Base-by-base conservation (phyloP, 2,888 invertebrate species). In the Timandra comae region DNA sequence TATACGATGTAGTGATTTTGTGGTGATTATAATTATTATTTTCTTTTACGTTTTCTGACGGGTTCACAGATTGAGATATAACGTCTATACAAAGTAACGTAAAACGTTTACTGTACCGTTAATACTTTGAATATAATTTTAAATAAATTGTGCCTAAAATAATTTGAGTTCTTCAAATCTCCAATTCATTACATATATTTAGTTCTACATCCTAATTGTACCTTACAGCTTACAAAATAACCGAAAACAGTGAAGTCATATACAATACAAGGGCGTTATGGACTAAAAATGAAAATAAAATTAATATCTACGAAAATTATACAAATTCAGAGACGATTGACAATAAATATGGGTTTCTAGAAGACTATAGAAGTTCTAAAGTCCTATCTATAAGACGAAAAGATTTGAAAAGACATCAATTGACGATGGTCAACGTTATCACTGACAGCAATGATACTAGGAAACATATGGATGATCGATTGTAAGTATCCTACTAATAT, bases 361-460 rank as follows among this genome's bases (percentile, higher is more conserved):
- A 69, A 55, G 75, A 81, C 32, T 65, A 59, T 20, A 72, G 76
- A 41, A 39, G 35, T 7, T 56, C 59, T 0, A 70, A 56, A 30
- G 61, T 68, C 1, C 7, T 79, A 10, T 69, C 69, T 12, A 33
- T 51, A 1, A 66, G 74, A 46, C 63, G 84, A 30, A 52, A 43
- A 6, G 43, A 82, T 37, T 40, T 84, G n/a, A 63, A 58, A 28
- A 42, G 56, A 31, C 70, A 70, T 37, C 51, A 53, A 0, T 47
- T 82, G 1, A 79, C 75, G 0, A 71, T 82, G 67, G 66, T 56
- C 0, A 78, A 72, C 37, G 81, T 82, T 1, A 66, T 82, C 2
- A 73, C 72, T 0, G 84, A 84, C 16, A 79, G 72, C 33, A 81
- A 82, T 33, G 73, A 77, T 0, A 82, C 82, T 0, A 63, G 62